Conservation (phyloP, 30 jellyfish, hydroid and myxozoan genomes). For the Cassiopea andromeda region DNA sequence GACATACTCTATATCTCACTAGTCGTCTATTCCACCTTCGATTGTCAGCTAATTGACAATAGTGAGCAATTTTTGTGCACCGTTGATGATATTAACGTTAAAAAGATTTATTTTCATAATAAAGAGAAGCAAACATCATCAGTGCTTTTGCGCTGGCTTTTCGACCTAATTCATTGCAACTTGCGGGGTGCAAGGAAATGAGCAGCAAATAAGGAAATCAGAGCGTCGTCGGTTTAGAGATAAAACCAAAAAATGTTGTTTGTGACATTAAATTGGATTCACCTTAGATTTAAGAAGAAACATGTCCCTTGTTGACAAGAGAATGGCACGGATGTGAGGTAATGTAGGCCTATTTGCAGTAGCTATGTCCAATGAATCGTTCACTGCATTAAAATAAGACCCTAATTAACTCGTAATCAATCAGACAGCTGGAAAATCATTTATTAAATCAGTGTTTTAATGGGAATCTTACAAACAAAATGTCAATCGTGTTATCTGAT, state of each 20-base stretch:
- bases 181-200: conserved; percentile 75
- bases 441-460: conserved; percentile 15
- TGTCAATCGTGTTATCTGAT: neutral
- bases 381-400: conserved; percentile 2
- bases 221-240: conserved; percentile 8
- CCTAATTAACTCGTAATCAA: conserved; percentile 4
- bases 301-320: conserved; percentile 19
- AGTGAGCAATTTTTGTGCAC: conserved; percentile 10
- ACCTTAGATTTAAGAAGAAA: conserved; percentile 1
- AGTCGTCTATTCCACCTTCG: conserved; percentile 11
- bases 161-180: neutral
- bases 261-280: conserved; percentile 6
- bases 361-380: neutral
- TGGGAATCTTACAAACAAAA: conserved; percentile 6
- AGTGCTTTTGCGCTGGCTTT: neutral
- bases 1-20: conserved; percentile 17
- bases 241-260: neutral
- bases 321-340: conserved; percentile 21
- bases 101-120: conserved; percentile 17
- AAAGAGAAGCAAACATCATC: neutral
- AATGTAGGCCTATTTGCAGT: neutral
- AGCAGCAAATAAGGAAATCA: conserved; percentile 30
- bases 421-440: conserved; percentile 38
- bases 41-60: conserved; percentile 25
- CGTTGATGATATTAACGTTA: conserved; percentile 32